Evolutionary conservation across 2,888 invertebrate genomes (phyloP), one percentile per base, ranked within the genome.

Genomic region (Caenorhabditis doughertyi): DNA sequence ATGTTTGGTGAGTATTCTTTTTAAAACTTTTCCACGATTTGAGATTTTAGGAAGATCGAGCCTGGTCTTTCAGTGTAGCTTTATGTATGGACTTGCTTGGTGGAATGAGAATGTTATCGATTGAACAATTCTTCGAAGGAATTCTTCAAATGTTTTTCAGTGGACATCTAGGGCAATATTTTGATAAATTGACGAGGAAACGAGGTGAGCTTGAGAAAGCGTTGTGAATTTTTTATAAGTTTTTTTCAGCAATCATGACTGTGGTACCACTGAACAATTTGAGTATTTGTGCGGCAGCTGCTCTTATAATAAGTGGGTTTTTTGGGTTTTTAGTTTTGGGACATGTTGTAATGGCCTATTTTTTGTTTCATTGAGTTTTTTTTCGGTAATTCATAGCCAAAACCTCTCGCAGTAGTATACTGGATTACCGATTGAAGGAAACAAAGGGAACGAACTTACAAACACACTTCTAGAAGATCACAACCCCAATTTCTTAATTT

Each of bases 41-140:
- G n/a, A n/a, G n/a, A 39, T 60, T 60, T 62, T 58, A 88, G 88
- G 88, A 88, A 81, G 88, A 88, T 39, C 67, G 88, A 56, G 87
- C 85, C 29, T 88, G 88, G 88, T 85, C 86, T 11, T 87, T 88
- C 56, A 84, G 84, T 25, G 84, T 88, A 2, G 81, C 86, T 0
- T 68, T 88, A 1, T 86, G 85, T 56, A 88, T 88, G 88, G 82
- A 84, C 49, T 55, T 86, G n/a, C 79, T 88, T 58, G 88, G 88
- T 39, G 88, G 88, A 27, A 86, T 88, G 85, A 68, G 84, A 47
- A 47, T 88, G 47, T 86, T 88, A 2, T 85, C 85, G 0, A 86
- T 88, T 0, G 88, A 88, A 49, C 88, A 88, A 47, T 56, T 88
- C 13, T 84, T 81, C 21, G 88, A 88, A 58, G 87, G 87, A 21